These are phyloP conservation scores for Aptenodytes forsteri DNA, from an alignment of 2,113 vertebrate species.

Conservation along the genomic window DNA sequence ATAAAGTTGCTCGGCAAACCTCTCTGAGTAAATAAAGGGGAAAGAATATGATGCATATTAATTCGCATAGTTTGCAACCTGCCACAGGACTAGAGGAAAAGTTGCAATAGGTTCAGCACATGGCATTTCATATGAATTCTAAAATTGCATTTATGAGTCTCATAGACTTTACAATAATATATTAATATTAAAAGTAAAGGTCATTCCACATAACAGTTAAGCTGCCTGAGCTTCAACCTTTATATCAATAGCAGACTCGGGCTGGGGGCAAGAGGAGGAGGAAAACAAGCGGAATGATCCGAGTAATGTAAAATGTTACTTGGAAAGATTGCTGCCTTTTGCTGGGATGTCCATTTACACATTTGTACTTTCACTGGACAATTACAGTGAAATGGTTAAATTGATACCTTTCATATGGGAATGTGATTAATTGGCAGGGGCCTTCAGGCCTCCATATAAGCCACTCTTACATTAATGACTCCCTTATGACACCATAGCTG, in stretches of 20 bases:
- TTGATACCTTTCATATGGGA: background rate
- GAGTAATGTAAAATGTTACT: conserved; percentile 51
- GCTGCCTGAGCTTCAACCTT: conserved; percentile 95
- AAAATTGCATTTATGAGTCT: conserved; percentile 89
- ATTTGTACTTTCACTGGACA: conserved; percentile 26
- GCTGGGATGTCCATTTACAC: conserved; percentile 35
- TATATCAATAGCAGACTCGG: conserved; percentile 82
- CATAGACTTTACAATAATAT: conserved; percentile 90
- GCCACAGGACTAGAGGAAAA: conserved; percentile 54
- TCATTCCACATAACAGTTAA: conserved; percentile 90
- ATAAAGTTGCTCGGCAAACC: conserved; percentile 93
- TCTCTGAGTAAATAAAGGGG: conserved; percentile 87
- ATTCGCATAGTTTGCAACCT: conserved; percentile 82
- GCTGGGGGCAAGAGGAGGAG: conserved; percentile 16
- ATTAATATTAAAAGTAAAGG: conserved; percentile 99
- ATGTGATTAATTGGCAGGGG: conserved; percentile 47
- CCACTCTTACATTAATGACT: conserved; percentile 13
- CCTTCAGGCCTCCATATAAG: background rate
- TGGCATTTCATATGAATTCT: conserved; percentile 94
- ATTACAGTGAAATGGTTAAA: conserved; percentile 14
- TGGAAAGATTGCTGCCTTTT: conserved; percentile 20
- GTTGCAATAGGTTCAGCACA: conserved; percentile 75
- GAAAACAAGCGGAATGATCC: conserved; percentile 73
- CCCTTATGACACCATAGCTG: conserved; percentile 42
- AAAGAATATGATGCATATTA: conserved; percentile 87